phyloP scores from a whole-genome alignment of 2,797 vertebrate genomes.

The Cossypha polioptera region DNA sequence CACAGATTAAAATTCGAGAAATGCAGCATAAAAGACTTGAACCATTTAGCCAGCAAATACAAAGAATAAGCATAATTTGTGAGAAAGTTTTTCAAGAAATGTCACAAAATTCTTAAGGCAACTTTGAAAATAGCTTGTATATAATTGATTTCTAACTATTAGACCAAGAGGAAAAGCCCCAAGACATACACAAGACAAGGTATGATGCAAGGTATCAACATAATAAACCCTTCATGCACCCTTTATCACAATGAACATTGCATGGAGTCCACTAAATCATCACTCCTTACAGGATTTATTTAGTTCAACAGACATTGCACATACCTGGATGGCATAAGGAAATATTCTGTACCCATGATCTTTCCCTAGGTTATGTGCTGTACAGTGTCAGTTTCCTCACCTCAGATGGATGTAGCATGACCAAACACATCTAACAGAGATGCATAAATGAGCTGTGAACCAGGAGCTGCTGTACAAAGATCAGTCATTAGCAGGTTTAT shows the following conservation, averaged over 20 bases:
- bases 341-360: not conserved
- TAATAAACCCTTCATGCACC: not conserved
- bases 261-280: not conserved
- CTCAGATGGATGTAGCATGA: not conserved
- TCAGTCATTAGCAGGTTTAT: not conserved
- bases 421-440: not conserved
- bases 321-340: not conserved
- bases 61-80: fast-evolving
- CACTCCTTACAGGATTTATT: not conserved
- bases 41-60: not conserved
- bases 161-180: not conserved
- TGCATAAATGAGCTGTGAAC: not conserved
- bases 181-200: not conserved
- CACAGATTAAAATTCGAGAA: not conserved
- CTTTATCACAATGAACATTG: not conserved
- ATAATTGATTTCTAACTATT: not conserved
- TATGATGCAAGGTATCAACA: not conserved
- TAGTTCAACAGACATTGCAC: not conserved
- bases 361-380: not conserved
- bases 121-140: not conserved
- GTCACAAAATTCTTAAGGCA: not conserved
- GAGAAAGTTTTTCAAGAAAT: not conserved
- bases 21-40: not conserved
- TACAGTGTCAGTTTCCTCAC: not conserved
- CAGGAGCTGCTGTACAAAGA: not conserved